Percentiles rank a stretch among this genome's conserved stretches.
Evolutionary conservation across 2,113 vertebrate species (phyloP).

Genomic region (Rhombomys opimus): DNA sequence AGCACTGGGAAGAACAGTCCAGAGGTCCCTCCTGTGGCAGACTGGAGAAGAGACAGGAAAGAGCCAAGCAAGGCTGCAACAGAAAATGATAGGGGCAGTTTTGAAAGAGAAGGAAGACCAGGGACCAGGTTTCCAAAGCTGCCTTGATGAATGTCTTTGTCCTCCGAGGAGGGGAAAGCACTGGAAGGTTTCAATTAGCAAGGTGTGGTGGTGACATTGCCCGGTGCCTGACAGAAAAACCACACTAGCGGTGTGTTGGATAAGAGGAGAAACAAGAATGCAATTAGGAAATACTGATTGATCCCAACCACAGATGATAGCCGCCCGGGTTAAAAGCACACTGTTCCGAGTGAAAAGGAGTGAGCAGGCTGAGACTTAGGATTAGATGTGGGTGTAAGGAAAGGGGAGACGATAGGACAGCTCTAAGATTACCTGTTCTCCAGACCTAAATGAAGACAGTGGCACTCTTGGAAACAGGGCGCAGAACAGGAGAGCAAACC

Average conservation of each 20-base stretch:
- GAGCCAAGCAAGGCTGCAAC: accelerated
- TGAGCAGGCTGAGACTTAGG: not conserved
- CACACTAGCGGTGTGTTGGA: not conserved
- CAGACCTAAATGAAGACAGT: not conserved
- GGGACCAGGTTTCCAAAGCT: not conserved
- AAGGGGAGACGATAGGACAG: not conserved
- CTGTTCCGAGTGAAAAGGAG: not conserved
- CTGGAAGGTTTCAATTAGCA: not conserved
- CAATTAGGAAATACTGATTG: not conserved
- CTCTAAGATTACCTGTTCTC: not conserved
- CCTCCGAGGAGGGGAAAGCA: not conserved
- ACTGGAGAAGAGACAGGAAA: not conserved
- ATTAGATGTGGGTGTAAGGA: not conserved
- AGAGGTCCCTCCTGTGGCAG: not conserved
- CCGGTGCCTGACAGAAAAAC: not conserved
- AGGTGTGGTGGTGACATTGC: not conserved
- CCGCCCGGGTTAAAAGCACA: not conserved
- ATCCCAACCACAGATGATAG: not conserved
- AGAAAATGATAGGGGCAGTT: not conserved
- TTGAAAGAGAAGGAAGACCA: not conserved
- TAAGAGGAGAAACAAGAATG: not conserved
- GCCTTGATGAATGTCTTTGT: not conserved
- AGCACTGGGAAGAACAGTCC: not conserved
- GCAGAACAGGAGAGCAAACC: not conserved
- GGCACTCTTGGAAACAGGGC: not conserved